These are phyloP conservation scores for Apis laboriosa DNA, from an alignment of 1,140 invertebrate species.

Conservation along the genomic window DNA sequence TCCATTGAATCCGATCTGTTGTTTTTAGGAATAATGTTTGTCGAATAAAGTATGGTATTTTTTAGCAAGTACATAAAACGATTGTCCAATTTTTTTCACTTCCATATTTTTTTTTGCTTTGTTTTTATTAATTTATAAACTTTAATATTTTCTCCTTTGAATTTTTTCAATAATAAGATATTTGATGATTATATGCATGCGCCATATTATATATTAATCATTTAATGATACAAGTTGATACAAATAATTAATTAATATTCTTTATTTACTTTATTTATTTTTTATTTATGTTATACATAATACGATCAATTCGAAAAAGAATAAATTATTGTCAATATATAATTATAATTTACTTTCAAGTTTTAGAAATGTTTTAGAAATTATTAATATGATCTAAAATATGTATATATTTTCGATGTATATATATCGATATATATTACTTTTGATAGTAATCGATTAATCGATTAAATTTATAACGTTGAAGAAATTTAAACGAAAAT, in stretches of 20 bases:
- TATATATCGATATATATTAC: neutral
- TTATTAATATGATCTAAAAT: neutral
- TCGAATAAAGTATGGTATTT: slow-evolving; percentile 54
- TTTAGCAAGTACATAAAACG: slow-evolving; percentile 47
- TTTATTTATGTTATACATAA: too few relatives aligned
- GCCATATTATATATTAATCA: too few relatives aligned
- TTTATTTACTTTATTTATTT: too few relatives aligned
- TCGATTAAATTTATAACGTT: neutral
- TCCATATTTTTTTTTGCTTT: neutral
- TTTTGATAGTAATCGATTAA: too few relatives aligned
- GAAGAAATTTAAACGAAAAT: neutral
- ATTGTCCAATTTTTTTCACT: neutral
- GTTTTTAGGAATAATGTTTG: slow-evolving; percentile 49
- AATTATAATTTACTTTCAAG: neutral
- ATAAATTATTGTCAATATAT: neutral
- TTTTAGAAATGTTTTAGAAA: neutral
- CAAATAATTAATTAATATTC: neutral
- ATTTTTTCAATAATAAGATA: neutral
- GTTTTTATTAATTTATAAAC: neutral
- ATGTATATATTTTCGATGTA: neutral
- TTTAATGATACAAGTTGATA: neutral
- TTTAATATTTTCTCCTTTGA: neutral
- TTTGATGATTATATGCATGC: neutral
- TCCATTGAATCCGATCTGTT: slow-evolving; percentile 62
- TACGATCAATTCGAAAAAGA: too few relatives aligned